Base-by-base conservation (phyloP, 2,888 invertebrate species). In the Fissipunctia ypsillon region DNA sequence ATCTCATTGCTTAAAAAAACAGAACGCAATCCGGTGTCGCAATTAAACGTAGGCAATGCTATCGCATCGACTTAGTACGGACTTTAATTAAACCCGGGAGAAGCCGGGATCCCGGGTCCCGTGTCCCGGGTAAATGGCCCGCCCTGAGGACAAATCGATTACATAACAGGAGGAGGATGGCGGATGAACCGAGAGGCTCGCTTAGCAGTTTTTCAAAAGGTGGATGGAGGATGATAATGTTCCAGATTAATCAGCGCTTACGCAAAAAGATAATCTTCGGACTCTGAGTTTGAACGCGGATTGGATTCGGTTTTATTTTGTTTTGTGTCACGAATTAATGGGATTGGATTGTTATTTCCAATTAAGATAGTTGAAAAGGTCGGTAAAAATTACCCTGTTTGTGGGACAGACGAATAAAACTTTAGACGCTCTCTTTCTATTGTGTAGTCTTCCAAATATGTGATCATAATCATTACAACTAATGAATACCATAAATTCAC, bases 31-130 rank as follows among this genome's bases (percentile, higher is more conserved):
- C 78, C 80, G 78, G 73, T 84, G 72, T 81, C 68, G 81, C 81
- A 86, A 86, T 86, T 86, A 84, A 85, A 86, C 81, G 83, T 71
- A 80, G 81, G 81, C 77, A 78, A 61, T 80, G 83, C 78, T 80
- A 80, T 86, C 84, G 59, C 66, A 70, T 81, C 83, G 82, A 86
- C 88, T 86, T 87, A 88, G 79, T 85, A 73, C 83, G 69, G 82
- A 78, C 74, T 88, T 88, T 88, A 88, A 88, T 88, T 88, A 88
- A 88, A 88, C 63, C 79, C 77, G 77, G 77, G 79, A 74, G 78
- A 67, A 64, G 80, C 70, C 77, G 72, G 70, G 75, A 69, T 54
- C 69, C 78, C 78, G 73, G 72, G 71, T 57, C 54, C 60, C 60
- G 76, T 78, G 71, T 75, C 76, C 73, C 80, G 81, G 77, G 85